Evolutionary conservation across 2,797 vertebrate genomes (phyloP).

Genomic region (Furcifer pardalis): DNA sequence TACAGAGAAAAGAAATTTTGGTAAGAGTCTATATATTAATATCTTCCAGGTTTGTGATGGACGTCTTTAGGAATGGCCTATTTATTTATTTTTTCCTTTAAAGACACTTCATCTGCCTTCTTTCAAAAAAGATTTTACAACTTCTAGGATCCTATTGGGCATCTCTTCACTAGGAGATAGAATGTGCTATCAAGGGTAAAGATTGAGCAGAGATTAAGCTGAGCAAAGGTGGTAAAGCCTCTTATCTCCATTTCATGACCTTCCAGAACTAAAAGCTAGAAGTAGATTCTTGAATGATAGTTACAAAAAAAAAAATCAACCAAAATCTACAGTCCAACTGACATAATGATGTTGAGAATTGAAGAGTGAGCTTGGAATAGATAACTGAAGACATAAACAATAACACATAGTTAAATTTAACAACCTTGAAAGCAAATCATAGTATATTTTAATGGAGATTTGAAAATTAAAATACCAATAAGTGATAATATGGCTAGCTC

Average conservation of each 20-base stretch:
- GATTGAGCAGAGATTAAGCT: not conserved
- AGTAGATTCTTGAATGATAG: not conserved
- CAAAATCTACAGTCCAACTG: not conserved
- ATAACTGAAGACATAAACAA: slow-evolving; percentile 21
- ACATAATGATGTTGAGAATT: not conserved
- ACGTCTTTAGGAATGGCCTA: not conserved
- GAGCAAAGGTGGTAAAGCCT: not conserved
- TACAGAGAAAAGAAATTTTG: not conserved
- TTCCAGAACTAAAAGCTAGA: not conserved
- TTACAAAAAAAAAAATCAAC: not conserved
- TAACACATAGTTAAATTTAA: slow-evolving; percentile 21
- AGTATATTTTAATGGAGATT: slow-evolving; percentile 22
- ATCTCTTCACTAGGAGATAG: not conserved
- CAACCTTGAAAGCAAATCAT: not conserved
- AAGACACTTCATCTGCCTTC: not conserved
- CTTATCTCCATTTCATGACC: not conserved
- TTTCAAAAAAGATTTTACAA: not conserved
- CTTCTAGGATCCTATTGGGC: not conserved
- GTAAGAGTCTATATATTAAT: not conserved
- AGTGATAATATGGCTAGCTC: slow-evolving; percentile 21
- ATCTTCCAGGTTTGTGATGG: not conserved
- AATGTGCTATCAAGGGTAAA: not conserved
- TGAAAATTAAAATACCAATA: slow-evolving; percentile 25
- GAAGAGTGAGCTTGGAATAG: not conserved
- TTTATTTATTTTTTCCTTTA: not conserved